Evolutionary conservation across 2,888 invertebrate genomes (phyloP), one percentile per base, ranked within the genome.

Genomic region (Phengaris alcon): DNA sequence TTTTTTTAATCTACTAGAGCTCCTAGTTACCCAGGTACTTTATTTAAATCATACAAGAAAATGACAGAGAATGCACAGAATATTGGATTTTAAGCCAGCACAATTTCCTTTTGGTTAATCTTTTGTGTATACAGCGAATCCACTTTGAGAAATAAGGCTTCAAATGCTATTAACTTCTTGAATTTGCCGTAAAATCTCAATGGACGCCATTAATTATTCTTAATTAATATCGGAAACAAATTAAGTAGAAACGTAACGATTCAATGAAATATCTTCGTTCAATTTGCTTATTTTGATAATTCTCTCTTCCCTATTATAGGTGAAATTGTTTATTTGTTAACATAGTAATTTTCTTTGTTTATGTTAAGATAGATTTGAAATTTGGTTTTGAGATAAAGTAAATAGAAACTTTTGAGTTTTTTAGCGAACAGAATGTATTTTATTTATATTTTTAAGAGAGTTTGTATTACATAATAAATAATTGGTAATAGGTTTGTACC

Each of bases 211-310:
- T 74, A 68, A 74, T 74, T 68, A 74, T 44, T 68, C 68, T 74
- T 76, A 48, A 76, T 77, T 76, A 74, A 77, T 75, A 48, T 48
- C 75, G 52, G 69, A 74, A 75, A 76, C 75, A 76, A 77, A 77
- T 77, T 76, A 77, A 46, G 52, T 48, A 48, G 48, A 69, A 69
- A 48, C 75, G 55, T 70, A 68, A 44, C 68, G 74, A 68, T 74
- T 54, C 68, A 54, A 74, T 68, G 68, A 52, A 74, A 74, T 68
- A 51, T 68, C 44, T 54, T n/a, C 48, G 48, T 69, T 48, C 9
- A 22, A 64, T 64, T 64, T 64, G 46, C 46, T 46, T 68, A 48
- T 69, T 69, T 48, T 69, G 68, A 68, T 74, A 52, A 74, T 51
- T 52, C 64, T 5, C 22, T 46, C 64, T 51, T n/a, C 51, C 55